Evolutionary conservation across 2,888 invertebrate species (phyloP).

Genomic region (Pharmacophagus antenor): DNA sequence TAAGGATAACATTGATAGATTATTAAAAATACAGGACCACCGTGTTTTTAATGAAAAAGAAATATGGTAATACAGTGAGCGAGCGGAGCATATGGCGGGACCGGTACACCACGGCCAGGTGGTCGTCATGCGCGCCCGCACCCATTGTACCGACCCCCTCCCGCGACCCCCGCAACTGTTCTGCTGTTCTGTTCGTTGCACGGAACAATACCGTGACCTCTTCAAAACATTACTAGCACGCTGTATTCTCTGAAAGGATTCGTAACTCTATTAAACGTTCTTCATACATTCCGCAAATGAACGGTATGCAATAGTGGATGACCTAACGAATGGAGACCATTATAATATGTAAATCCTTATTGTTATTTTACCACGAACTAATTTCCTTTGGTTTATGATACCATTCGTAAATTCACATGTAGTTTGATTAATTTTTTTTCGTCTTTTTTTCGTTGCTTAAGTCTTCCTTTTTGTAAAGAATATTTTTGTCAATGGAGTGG

Average conservation of each 20-base stretch:
- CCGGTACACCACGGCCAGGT: conserved; percentile 76
- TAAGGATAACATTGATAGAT: not conserved
- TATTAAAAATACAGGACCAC: not conserved
- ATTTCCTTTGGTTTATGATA: too few species aligned
- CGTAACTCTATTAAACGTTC: conserved; percentile 36
- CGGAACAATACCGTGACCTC: conserved; percentile 52
- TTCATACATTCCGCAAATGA: conserved; percentile 5
- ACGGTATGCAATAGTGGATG: too few species aligned
- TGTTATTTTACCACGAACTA: too few species aligned
- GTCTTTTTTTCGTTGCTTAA: too few species aligned
- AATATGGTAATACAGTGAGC: conserved; percentile 34
- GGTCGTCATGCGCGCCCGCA: conserved; percentile 78
- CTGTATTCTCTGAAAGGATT: conserved; percentile 45
- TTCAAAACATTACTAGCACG: conserved; percentile 47
- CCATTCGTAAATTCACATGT: too few species aligned
- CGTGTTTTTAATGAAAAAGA: conserved; percentile 22
- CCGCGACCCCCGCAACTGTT: conserved; percentile 35
- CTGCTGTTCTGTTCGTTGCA: conserved; percentile 35
- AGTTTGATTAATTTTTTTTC: too few species aligned
- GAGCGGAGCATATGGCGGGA: conserved; percentile 70
- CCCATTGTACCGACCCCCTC: conserved; percentile 60
- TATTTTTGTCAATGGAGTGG: too few species aligned
- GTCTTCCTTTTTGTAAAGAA: too few species aligned
- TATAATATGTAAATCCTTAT: too few species aligned
- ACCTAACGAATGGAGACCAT: too few species aligned